A percentile compares a stretch with the other conserved stretches of the same genome.
These are phyloP conservation scores for Coracopsis vasa DNA, from an alignment of 2,113 vertebrate genomes.

Conservation along the genomic window DNA sequence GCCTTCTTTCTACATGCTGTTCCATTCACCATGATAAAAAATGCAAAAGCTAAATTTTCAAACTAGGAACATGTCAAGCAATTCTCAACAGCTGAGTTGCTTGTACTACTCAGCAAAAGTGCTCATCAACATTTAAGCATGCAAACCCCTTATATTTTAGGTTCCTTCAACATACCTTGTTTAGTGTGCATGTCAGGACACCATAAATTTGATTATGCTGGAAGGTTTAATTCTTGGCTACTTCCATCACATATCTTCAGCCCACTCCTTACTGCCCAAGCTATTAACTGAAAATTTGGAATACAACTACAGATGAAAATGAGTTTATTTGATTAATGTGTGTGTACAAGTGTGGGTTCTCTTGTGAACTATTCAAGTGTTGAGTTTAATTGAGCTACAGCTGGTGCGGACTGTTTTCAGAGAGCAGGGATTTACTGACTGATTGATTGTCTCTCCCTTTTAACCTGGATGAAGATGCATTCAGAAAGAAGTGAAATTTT, in stretches of 20 bases:
- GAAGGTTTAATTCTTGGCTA: background rate
- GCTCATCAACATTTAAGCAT: background rate
- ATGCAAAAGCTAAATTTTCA: background rate
- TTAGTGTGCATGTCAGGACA: background rate
- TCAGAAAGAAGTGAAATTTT: slow-evolving; percentile 29
- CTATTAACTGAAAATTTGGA: slow-evolving; percentile 16
- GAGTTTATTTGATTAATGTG: slow-evolving; percentile 62
- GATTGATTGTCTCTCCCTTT: slow-evolving; percentile 63
- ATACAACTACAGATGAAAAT: slow-evolving; percentile 30
- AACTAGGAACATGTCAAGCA: background rate
- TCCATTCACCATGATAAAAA: background rate
- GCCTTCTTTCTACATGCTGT: background rate
- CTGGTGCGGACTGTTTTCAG: slow-evolving; percentile 49
- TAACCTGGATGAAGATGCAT: slow-evolving; percentile 29
- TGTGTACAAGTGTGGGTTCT: slow-evolving; percentile 31
- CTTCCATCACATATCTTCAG: background rate
- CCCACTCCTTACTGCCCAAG: background rate
- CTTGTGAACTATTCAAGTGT: slow-evolving; percentile 54
- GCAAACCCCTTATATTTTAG: background rate
- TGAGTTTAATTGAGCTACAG: slow-evolving; percentile 66
- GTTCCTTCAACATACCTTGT: background rate
- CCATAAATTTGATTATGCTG: background rate
- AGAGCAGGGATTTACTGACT: slow-evolving; percentile 62
- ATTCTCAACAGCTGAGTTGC: background rate
- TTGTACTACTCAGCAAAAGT: background rate